These are phyloP conservation scores for Bombus vancouverensis DNA, from an alignment of 1,140 invertebrate species.

Conservation along the genomic window DNA sequence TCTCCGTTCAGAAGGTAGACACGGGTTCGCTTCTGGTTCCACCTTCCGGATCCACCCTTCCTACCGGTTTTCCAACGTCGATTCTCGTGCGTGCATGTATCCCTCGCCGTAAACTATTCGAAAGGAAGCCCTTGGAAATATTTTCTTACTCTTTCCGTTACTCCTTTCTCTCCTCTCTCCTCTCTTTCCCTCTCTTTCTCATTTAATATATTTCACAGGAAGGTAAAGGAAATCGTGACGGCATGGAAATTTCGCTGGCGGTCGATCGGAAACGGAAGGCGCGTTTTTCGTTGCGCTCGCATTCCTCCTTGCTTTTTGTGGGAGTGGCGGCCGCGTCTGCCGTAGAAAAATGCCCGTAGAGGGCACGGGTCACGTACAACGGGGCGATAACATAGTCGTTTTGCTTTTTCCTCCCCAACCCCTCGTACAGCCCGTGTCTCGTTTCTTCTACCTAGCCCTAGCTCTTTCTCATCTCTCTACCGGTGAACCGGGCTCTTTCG, in stretches of 20 bases:
- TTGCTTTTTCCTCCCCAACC: background rate
- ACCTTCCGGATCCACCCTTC: background rate
- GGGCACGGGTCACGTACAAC: conserved; percentile 73
- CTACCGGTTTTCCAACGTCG: background rate
- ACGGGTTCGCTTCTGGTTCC: background rate
- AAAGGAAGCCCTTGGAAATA: background rate
- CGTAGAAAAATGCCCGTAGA: conserved; percentile 64
- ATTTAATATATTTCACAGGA: conserved; percentile 44
- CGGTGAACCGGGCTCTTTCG: background rate
- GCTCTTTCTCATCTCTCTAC: background rate
- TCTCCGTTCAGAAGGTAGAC: background rate
- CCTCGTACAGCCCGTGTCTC: background rate
- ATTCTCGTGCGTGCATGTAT: background rate
- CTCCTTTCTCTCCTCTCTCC: background rate
- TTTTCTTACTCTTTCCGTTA: background rate
- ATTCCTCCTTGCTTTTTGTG: conserved; percentile 36
- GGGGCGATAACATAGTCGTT: conserved; percentile 73
- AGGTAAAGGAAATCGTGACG: conserved; percentile 30
- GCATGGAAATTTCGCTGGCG: conserved; percentile 30
- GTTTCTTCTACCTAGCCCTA: conserved; percentile 3
- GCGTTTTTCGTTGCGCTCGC: conserved; percentile 24
- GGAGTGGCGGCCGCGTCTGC: conserved; percentile 21
- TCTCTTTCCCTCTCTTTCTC: conserved; percentile 11
- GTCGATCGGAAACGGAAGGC: conserved; percentile 46
- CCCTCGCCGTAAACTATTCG: background rate